Evolutionary conservation across 2,888 invertebrate genomes (phyloP).

Genomic region (Gibbula magus): DNA sequence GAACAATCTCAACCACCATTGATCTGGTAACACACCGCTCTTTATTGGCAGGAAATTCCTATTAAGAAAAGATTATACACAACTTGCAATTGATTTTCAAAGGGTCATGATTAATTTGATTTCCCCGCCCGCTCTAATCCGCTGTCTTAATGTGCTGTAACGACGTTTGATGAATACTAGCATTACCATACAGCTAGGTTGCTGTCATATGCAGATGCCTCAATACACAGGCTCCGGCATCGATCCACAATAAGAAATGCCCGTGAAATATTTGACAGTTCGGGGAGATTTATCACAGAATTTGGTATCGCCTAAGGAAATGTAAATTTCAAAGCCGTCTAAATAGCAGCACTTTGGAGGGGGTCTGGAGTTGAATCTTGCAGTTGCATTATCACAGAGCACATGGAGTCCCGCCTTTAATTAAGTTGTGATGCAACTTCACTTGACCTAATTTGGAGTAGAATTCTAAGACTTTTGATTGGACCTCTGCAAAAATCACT

Average conservation of each 20-base stretch:
- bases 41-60: conserved; percentile 1
- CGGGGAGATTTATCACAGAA: background rate
- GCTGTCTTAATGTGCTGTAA: background rate
- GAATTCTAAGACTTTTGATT: too few species aligned
- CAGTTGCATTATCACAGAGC: too few species aligned
- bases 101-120: background rate
- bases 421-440: background rate
- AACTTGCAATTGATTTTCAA: background rate
- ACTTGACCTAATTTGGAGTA: background rate
- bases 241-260: background rate
- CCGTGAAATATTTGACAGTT: background rate
- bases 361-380: background rate
- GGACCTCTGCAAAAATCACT: background rate
- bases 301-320: background rate
- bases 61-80: background rate
- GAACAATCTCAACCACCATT: background rate
- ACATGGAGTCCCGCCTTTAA: background rate
- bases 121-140: background rate
- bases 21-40: background rate
- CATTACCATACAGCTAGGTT: background rate
- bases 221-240: background rate
- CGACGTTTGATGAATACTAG: background rate
- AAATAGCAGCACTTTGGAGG: background rate
- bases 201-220: background rate
- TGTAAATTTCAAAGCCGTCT: background rate